Evolutionary conservation across 2,113 vertebrate species (phyloP), one percentile per base, ranked within the genome.

Genomic region (Euleptes europaea): DNA sequence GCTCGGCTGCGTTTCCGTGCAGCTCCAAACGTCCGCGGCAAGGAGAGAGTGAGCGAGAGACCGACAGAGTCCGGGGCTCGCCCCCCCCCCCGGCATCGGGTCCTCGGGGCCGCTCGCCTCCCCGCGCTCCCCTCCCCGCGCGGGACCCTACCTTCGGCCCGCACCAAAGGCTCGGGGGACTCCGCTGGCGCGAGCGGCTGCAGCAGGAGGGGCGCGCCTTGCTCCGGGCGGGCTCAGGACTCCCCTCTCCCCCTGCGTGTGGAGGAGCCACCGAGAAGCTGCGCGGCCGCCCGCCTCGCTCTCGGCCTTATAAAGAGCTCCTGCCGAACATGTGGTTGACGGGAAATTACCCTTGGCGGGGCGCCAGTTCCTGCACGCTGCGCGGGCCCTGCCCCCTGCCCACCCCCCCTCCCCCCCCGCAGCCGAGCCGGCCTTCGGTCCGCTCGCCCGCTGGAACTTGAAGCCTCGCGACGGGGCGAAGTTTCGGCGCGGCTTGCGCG

Each of bases 301-400:
- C 85, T 88, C 88, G 63, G 92, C 92, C 94, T 94, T 94, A 94
- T 94, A 93, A 73, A 93, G 90, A 83, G 76, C 83, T 83, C 82
- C 84, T 38, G 19, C 40, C 71, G 92, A 92, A 92, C 95, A 96
- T 95, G 95, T 95, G 96, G 91, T 95, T 96, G 95, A 92, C 93
- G 94, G 95, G 96, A 96, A 96, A 95, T 91, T 89, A 94, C 91
- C 86, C 66, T 86, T 95, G 96, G 96, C 84, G 67, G 15, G 35
- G 78, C 38, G 95, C 95, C 95, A 96, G 89, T 26, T 84, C 83
- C 21, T 35, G 28, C 23, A 5, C 35, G 35, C 15, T 44, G 51
- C 51, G 54, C 54, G 54, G 54, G 54, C 49, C 40, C 47, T 35
- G n/a, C n/a, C n/a, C n/a, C n/a, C n/a, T n/a, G n/a, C n/a, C 5